Base-by-base conservation (phyloP, 2,888 invertebrate species). In the Copidosoma aretas region DNA sequence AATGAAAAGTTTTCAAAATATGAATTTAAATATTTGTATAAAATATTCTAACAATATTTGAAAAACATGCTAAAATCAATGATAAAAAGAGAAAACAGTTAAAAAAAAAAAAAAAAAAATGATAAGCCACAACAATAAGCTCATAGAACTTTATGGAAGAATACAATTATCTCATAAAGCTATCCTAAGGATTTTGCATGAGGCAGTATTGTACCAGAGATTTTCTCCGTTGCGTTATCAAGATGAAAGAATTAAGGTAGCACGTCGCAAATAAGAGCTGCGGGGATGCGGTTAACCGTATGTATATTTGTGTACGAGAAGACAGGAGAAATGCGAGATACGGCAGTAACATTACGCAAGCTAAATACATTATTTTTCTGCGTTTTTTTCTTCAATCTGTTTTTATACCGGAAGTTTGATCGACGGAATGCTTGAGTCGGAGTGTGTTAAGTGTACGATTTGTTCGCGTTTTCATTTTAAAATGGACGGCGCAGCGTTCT, bases 341-440 rank as follows among this genome's bases (percentile, higher is more conserved):
- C 46, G 59, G 56, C 54, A 68, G 51, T 41, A 8, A 66, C 51
- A 64, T 64, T 71, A 67, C 32, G 8, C 22, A 67, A 61, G 61
- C 49, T 64, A 61, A 60, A 65, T 54, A 68, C 51, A 68, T 43
- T 64, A n/a, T n/a, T n/a, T n/a, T n/a, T n/a, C n/a, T n/a, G n/a
- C n/a, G n/a, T 39, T 53, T 32, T 32, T 32, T 32, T 32, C 32
- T 32, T 8, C 8, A 32, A 5, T 32, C 32, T 32, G 8, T 32
- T 32, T 32, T 32, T 32, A 3, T 5, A 46, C 24, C 60, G 59
- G 62, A 68, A 65, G 54, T 68, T 68, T 53, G 52, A 60, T 63
- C 58, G 64, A 68, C 63, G 66, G 66, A 71, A 71, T 71, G 71
- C 24, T 68, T 65, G 41, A 70, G 53, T 59, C 57, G 21, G 46